Base-by-base conservation (phyloP, 2,113 vertebrate genomes). In the Apteryx owenii region DNA sequence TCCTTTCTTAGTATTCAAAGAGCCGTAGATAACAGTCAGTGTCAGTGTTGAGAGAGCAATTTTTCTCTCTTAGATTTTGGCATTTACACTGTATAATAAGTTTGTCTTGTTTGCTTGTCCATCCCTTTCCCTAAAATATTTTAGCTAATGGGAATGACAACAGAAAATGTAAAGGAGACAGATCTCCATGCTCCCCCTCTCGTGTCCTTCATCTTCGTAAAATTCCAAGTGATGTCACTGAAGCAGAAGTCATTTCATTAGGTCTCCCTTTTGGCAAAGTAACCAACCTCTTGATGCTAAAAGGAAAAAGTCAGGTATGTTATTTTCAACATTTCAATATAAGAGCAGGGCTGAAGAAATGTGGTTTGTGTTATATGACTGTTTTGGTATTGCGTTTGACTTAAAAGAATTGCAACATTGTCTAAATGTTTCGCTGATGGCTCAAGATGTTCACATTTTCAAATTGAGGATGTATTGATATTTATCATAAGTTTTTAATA, bases 211-310 rank as follows among this genome's bases (percentile, higher is more conserved):
- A 99, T 97, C 95, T 99, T 92, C 97, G 98, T 86, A 98, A 98
- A 90, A 97, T 99, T 98, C 98, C 99, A 95, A 96, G 70, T 91
- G 98, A 97, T 84, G 98, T 96, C 89, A 98, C 98, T 14, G 98
- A 98, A 97, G 94, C 97, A 88, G 99, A 99, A 85, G 48, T 99
- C 48, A 94, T 98, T 98, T 98, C 98, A 77, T 96, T 99, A 98
- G 99, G 98, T 79, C 71, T 98, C 80, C 98, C 99, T 80, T 99
- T 99, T 94, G 99, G 99, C 92, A 98, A 97, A 98, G 98, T 99
- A 96, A 99, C 98, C 64, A 99, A 99, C 95, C 72, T 99, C 93
- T 98, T 99, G 98, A 98, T 99, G 97, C 97, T 99, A 36, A 98
- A 98, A 97, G 96, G 96, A 90, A 99, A 98, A 98, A 98, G 97